Base-by-base conservation (phyloP, 92 coral and sea anemone genomes). In the Phenganax subtilis region DNA sequence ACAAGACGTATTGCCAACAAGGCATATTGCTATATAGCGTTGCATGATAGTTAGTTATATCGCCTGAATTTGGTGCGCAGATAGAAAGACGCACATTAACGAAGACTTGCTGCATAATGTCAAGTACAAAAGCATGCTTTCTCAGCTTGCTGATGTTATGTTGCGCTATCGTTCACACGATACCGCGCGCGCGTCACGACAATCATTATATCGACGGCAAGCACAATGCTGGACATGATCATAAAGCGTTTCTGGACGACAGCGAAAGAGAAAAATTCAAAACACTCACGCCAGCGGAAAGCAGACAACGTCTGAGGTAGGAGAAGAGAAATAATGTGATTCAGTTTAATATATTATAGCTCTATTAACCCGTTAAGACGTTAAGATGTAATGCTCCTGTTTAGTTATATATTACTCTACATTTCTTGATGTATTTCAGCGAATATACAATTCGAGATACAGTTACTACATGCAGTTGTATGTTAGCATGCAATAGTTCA, bases 191-290 rank as follows among this genome's bases (percentile, higher is more conserved):
- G 3, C 76, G 78, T 0, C 75, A 59, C 10, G 73, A 75, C 10
- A 61, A 68, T 11, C 86, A 86, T 69, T 82, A 68, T 52, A 80
- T 62, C 37, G 86, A 81, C 17, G 89, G 89, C 0, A 82, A 82
- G 55, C 89, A 86, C 55, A 86, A 82, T 76, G 75, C 37, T 0
- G 89, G 82, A 17, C 81, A 82, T 25, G 89, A 86, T 55, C 89
- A 75, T 8, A 84, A 86, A 60, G 83, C 84, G 0, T 86, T 86
- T 78, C 62, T 86, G 20, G 86, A 85, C 10, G 85, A 86, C 14
- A 76, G 70, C 12, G 61, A 76, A 51, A 76, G 83, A 75, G 70
- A 86, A 31, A 75, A 64, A 6, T 86, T 86, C 58, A 82, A 86
- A 27, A 68, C 83, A 37, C 80, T 86, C 16, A 86, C 86, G 54